Evolutionary conservation across 1,140 invertebrate species (phyloP), one percentile per base, ranked within the genome.

Genomic region (Diabrotica virgifera): DNA sequence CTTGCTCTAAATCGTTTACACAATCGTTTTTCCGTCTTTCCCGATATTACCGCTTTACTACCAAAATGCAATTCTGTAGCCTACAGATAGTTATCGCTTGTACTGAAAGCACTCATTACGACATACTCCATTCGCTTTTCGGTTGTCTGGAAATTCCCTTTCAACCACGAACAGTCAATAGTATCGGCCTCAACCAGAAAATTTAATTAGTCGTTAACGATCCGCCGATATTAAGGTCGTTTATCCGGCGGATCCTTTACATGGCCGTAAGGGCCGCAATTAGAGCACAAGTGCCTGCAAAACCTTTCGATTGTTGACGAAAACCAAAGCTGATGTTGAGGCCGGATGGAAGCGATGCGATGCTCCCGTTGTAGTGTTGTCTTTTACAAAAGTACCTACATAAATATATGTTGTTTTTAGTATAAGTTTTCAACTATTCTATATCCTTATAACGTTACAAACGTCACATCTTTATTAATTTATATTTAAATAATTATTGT

Each of bases 201-300:
- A 60, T 60, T 60, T 51, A 60, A 60, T 60, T 60, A 60, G 36
- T 46, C 14, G 14, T n/a, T 51, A 60, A 40, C 57, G 57, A 40
- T 46, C 37, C 59, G 40, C n/a, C n/a, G 46, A 60, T 60, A 60
- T 60, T 60, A 60, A 60, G 13, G 24, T 52, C 59, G 59, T 60
- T 60, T 60, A 60, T 52, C 13, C 59, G 40, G 8, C n/a, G 10
- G 59, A 60, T 60, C 59, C 59, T 60, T 52, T 52, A 38, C 59
- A 60, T 60, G 59, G 46, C 59, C 40, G n/a, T 12, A 52, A 60
- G 59, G 46, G 40, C 59, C 50, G 46, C 59, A 60, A 60, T 60
- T 51, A 60, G 13, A 14, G 13, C 24, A 60, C 12, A 51, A 60
- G 59, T 60, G 59, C 50, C 24, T 46, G 12, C n/a, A 51, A 50